Conservation (phyloP, 1,140 invertebrate genomes). For the Drosophila mayri region DNA sequence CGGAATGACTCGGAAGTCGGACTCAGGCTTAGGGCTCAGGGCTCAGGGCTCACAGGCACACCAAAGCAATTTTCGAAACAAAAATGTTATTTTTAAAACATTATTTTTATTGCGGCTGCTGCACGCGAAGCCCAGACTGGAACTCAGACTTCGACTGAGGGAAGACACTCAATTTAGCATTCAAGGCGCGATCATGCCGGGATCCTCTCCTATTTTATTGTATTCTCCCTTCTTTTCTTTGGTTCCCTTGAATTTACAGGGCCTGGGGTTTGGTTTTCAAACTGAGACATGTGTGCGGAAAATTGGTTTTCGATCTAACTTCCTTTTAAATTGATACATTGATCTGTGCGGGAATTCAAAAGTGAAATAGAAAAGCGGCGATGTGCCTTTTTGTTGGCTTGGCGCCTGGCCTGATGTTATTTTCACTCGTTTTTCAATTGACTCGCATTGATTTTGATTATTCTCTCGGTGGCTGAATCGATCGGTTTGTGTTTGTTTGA, state of each 20-base stretch:
- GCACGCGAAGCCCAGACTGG: conserved; percentile 48
- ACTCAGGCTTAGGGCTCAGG: conserved; percentile 1
- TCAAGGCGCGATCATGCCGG: conserved; percentile 49
- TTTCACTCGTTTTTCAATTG: conserved; percentile 65
- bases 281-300: conserved; percentile 68
- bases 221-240: background rate
- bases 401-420: conserved; percentile 58
- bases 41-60: background rate
- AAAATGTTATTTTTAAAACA: conserved; percentile 78
- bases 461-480: conserved; percentile 21
- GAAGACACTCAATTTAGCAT: conserved; percentile 64
- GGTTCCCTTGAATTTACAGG: conserved; percentile 1
- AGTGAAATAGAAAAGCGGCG: conserved; percentile 3
- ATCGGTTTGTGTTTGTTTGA: conserved; percentile 25
- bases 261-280: background rate
- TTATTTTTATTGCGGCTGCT: conserved; percentile 75
- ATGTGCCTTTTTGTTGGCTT: conserved; percentile 42
- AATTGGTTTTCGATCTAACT: conserved; percentile 52
- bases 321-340: conserved; percentile 67
- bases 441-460: conserved; percentile 77
- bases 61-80: conserved; percentile 19
- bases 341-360: conserved; percentile 2
- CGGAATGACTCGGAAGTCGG: conserved; percentile 40
- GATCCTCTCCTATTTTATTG: conserved; percentile 11
- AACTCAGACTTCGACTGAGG: background rate